Evolutionary conservation across 2,113 vertebrate genomes (phyloP).

Genomic region (Panurus biarmicus): DNA sequence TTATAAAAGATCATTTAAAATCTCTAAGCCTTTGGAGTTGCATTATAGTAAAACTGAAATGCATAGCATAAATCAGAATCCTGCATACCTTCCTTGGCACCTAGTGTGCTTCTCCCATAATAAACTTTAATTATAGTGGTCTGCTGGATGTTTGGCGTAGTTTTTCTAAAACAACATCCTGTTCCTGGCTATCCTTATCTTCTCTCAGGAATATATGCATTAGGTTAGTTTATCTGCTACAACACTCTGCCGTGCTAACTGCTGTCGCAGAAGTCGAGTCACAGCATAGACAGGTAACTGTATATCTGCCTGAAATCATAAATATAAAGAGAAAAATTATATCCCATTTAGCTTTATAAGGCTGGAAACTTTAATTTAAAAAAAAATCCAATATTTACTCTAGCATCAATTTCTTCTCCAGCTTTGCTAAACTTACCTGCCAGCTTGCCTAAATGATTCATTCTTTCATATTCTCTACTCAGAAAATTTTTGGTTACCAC

Average conservation of each 20-base stretch:
- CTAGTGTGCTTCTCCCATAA: neutral
- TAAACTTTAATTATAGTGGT: neutral
- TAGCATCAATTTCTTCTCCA: neutral
- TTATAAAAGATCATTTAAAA: neutral
- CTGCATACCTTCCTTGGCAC: neutral
- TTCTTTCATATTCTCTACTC: neutral
- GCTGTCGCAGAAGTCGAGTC: neutral
- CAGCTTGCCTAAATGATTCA: neutral
- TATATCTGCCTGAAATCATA: neutral
- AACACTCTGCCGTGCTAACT: neutral
- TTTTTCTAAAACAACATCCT: neutral
- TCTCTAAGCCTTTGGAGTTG: neutral
- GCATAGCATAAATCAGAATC: neutral
- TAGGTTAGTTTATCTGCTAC: neutral
- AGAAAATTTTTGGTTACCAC: neutral
- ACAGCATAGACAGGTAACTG: neutral
- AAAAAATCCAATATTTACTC: neutral
- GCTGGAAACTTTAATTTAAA: neutral
- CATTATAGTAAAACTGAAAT: neutral
- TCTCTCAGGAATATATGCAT: neutral
- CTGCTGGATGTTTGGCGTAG: neutral
- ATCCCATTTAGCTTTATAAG: neutral
- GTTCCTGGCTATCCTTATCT: neutral
- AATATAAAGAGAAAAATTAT: neutral
- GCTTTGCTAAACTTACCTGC: neutral